Percentiles rank a stretch among this genome's conserved stretches.
Conservation (phyloP, 1,140 invertebrate species). For the Apolygus lucorum region DNA sequence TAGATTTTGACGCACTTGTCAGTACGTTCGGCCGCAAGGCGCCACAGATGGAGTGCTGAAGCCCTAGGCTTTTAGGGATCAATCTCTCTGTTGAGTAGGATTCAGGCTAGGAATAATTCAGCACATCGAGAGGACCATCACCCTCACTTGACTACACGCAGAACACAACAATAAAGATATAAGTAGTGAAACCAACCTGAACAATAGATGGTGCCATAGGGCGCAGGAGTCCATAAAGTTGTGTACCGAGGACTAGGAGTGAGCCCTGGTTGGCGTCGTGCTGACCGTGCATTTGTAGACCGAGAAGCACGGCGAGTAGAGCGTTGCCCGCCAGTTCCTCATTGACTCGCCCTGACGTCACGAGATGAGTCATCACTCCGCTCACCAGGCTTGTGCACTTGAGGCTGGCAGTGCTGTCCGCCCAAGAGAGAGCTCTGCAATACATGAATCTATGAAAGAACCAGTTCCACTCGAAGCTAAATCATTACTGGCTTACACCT, state of each 20-base stretch:
- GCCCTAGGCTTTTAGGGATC: too few species aligned
- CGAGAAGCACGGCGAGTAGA: constrained; percentile 63
- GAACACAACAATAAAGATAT: too few species aligned
- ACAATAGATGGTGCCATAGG: constrained; percentile 63
- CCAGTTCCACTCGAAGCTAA: too few species aligned
- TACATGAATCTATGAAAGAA: constrained; percentile 23
- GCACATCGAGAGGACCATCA: too few species aligned
- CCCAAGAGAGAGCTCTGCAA: constrained; percentile 69
- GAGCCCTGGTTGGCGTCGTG: constrained; percentile 68
- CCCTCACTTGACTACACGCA: too few species aligned
- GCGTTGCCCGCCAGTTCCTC: constrained; percentile 57
- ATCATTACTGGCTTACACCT: too few species aligned
- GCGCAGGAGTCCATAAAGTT: constrained; percentile 71
- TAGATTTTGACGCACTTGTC: too few species aligned
- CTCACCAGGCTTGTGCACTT: constrained; percentile 62
- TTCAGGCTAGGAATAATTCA: too few species aligned
- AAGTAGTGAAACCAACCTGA: too few species aligned
- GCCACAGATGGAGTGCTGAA: too few species aligned
- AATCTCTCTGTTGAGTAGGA: too few species aligned
- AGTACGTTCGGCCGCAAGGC: too few species aligned
- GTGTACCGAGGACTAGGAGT: constrained; percentile 45
- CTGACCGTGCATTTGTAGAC: constrained; percentile 68
- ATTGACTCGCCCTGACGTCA: constrained; percentile 51
- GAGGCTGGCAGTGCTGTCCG: constrained; percentile 67
- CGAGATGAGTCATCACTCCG: constrained; percentile 51